A percentile compares a stretch with the other conserved stretches of the same genome.
These are phyloP conservation scores for Tichodroma muraria DNA, from an alignment of 2,113 vertebrate genomes.

Conservation along the genomic window DNA sequence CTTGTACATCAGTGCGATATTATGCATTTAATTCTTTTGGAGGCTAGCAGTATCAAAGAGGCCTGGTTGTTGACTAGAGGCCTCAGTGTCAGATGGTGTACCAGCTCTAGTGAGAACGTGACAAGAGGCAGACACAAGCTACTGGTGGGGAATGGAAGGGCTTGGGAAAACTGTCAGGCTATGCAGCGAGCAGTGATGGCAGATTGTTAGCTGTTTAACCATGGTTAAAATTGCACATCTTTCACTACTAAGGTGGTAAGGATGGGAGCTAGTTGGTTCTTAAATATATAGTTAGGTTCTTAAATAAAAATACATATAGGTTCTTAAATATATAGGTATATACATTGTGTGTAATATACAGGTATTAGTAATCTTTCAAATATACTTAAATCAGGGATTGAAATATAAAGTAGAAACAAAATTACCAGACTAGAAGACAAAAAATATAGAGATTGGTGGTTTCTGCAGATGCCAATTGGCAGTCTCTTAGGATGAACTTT, in stretches of 20 bases:
- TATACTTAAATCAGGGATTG: slow-evolving; percentile 4
- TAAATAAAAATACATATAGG: too few species aligned
- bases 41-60: not conserved
- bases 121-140: not conserved
- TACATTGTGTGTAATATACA: not conserved
- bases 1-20: not conserved
- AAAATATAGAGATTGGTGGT: not conserved
- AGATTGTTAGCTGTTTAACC: not conserved
- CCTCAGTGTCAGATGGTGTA: not conserved
- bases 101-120: not conserved
- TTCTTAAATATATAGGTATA: not conserved
- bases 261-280: not conserved
- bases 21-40: not conserved
- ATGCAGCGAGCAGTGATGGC: not conserved
- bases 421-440: not conserved
- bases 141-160: not conserved
- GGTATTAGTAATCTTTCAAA: not conserved
- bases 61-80: not conserved
- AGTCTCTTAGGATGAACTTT: not conserved
- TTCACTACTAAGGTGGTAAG: not conserved
- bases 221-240: not conserved
- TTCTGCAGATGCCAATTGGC: not conserved
- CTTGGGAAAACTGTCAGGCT: not conserved
- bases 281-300: not conserved
- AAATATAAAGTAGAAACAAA: slow-evolving; percentile 14